Base-by-base conservation (phyloP, 23 tunicate species). In the Trididemnum miniatum region DNA sequence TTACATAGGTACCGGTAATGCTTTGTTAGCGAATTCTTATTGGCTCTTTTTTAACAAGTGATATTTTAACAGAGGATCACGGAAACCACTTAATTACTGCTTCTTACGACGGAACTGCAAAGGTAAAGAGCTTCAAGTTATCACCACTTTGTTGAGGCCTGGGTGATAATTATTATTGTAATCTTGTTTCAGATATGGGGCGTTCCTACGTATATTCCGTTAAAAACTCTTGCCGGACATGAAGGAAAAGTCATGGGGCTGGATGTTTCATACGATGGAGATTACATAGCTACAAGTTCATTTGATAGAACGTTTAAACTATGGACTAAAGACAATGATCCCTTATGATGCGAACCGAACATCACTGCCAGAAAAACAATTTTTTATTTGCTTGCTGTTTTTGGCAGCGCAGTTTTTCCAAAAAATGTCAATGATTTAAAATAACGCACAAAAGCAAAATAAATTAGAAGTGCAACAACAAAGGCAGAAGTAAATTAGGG, bases 101-200 rank as follows among this genome's bases (percentile, higher is more conserved):
- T 0, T 96, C 99, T 3, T 96, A 96, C 77, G 99, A 96, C 65
- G 81, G 89, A 24, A 96, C 99, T 2, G 95, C 99, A 32, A 93
- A 93, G 84, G 97, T 86, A 71, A 74, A n/a, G n/a, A n/a, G n/a
- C n/a, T n/a, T n/a, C n/a, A n/a, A n/a, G n/a, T n/a, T n/a, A n/a
- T n/a, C n/a, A n/a, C n/a, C n/a, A n/a, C n/a, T n/a, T n/a, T n/a
- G n/a, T n/a, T n/a, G n/a, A n/a, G n/a, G n/a, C n/a, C n/a, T n/a
- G n/a, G n/a, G n/a, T n/a, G n/a, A n/a, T n/a, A n/a, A n/a, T n/a
- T n/a, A n/a, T n/a, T n/a, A n/a, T n/a, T n/a, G n/a, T n/a, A n/a
- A n/a, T n/a, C n/a, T n/a, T n/a, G n/a, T n/a, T n/a, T n/a, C 82
- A 89, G 91, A 79, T 95, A 29, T 96, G 99, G 99, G 97, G 89